phyloP scores from a whole-genome alignment of 2,113 vertebrate genomes.

The Pithys albifrons region DNA sequence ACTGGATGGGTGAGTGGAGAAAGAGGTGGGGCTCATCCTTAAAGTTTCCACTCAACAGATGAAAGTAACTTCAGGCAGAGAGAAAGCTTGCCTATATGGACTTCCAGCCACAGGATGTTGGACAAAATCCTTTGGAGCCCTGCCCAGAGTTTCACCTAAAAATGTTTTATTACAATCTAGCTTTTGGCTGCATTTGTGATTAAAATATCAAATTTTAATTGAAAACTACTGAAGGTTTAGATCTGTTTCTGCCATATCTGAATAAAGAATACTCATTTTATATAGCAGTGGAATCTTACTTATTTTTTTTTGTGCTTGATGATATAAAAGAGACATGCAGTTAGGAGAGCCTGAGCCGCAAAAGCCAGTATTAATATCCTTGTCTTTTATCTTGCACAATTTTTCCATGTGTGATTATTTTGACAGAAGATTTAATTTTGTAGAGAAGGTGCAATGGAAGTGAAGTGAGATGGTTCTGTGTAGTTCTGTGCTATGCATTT shows the following conservation, averaged over 20 bases:
- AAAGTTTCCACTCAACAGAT: neutral
- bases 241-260: neutral
- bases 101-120: conserved; percentile 17
- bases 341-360: neutral
- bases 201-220: conserved; percentile 7
- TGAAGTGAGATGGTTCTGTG: neutral
- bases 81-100: neutral
- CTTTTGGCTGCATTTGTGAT: neutral
- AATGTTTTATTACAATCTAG: neutral
- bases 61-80: neutral
- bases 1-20: conserved; percentile 1
- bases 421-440: neutral
- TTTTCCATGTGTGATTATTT: neutral
- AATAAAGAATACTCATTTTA: conserved; percentile 14
- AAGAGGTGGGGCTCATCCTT: neutral
- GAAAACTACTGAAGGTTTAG: conserved; percentile 18
- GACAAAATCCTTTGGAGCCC: conserved; percentile 33
- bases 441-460: neutral
- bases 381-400: neutral
- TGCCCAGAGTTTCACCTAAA: conserved; percentile 51
- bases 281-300: neutral
- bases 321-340: neutral
- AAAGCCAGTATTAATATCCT: neutral
- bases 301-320: neutral
- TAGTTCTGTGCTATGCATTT: neutral